A percentile compares a stretch with the other conserved stretches of the same genome.
Evolutionary conservation across 2,888 invertebrate genomes (phyloP).

Genomic region (Psococerastis gibbosa): DNA sequence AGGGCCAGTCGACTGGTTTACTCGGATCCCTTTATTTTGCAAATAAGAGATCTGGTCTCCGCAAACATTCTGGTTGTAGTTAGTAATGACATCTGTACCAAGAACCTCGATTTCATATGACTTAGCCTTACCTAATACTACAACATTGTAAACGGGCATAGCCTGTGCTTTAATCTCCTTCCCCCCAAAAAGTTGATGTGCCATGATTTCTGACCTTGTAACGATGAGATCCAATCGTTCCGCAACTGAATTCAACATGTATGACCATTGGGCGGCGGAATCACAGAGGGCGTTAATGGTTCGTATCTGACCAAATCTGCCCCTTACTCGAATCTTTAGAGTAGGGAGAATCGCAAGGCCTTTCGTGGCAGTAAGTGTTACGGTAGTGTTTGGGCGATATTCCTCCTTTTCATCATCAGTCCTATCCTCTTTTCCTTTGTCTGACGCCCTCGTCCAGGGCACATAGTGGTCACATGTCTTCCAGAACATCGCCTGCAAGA

Average conservation of each 20-base stretch:
- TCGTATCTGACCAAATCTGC: not conserved
- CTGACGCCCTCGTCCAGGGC: not conserved
- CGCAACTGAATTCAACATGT: not conserved
- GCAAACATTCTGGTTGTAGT: not conserved
- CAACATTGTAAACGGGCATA: not conserved
- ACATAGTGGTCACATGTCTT: not conserved
- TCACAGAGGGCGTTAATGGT: not conserved
- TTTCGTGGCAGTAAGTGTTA: not conserved
- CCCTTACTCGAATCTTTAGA: not conserved
- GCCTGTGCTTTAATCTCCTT: not conserved
- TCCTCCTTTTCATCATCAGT: not conserved
- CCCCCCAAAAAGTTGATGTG: not conserved
- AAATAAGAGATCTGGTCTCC: not conserved
- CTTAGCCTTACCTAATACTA: not conserved
- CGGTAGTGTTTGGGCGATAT: not conserved
- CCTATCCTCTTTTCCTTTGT: not conserved
- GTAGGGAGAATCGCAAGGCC: not conserved
- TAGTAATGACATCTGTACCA: not conserved
- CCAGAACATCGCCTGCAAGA: not conserved
- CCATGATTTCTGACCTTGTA: not conserved
- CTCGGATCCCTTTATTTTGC: not conserved
- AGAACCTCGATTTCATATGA: not conserved
- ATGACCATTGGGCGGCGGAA: not conserved
- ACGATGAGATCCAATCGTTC: not conserved
- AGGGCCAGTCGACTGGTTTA: not conserved